Evolutionary conservation across 1,140 invertebrate species (phyloP).

Genomic region (Aphis gossypii): DNA sequence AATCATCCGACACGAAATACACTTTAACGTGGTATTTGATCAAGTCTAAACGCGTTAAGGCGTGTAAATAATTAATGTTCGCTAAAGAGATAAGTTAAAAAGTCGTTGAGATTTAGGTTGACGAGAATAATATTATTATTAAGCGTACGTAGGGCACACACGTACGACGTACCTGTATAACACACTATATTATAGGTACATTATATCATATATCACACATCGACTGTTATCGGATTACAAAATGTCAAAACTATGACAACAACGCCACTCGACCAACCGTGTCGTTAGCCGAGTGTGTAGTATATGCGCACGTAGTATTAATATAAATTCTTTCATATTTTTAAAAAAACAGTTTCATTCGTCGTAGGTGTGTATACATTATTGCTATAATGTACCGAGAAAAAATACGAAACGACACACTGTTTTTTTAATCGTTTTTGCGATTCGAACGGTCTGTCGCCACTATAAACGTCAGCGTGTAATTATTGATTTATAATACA

Average conservation of each 20-base stretch:
- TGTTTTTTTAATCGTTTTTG: background rate
- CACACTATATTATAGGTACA: too few relatives aligned
- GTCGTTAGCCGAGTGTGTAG: background rate
- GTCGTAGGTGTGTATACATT: background rate
- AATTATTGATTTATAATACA: background rate
- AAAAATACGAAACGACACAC: background rate
- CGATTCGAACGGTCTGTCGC: background rate
- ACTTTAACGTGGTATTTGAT: background rate
- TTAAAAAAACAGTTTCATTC: background rate
- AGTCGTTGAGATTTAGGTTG: background rate
- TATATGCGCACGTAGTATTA: background rate
- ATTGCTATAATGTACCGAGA: background rate
- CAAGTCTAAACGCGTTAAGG: background rate
- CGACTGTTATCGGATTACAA: background rate
- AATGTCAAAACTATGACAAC: background rate
- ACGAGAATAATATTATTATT: conserved; percentile 26
- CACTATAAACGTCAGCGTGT: background rate
- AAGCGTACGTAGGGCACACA: background rate
- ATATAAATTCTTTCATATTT: background rate
- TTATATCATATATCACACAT: background rate
- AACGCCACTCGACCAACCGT: background rate
- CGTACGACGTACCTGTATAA: background rate
- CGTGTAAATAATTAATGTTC: too few relatives aligned
- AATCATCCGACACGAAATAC: background rate
- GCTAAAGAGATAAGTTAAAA: background rate